These are phyloP conservation scores for Alexandromys fortis DNA, from an alignment of 2,113 vertebrate genomes.

Conservation along the genomic window DNA sequence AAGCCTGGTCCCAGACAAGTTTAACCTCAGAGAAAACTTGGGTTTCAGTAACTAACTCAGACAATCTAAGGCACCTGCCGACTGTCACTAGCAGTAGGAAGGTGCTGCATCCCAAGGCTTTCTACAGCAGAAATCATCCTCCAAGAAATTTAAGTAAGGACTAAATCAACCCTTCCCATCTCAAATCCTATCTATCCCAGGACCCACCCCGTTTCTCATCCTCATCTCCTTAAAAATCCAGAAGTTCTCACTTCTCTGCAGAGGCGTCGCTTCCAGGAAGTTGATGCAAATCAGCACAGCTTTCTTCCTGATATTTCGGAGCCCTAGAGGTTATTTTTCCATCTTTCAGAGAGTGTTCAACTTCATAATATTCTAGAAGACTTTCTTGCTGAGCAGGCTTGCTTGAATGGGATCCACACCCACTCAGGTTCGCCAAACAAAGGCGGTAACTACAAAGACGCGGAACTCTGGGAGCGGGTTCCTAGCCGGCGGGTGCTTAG, in stretches of 20 bases:
- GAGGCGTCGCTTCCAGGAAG: slow-evolving; percentile 21
- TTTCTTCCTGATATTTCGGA: background rate
- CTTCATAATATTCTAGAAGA: background rate
- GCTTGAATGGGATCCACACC: background rate
- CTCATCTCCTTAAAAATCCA: slow-evolving; percentile 57
- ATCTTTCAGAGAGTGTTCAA: slow-evolving; percentile 44
- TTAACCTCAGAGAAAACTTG: slow-evolving; percentile 3
- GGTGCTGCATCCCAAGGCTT: slow-evolving; percentile 66
- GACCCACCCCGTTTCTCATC: slow-evolving; percentile 16
- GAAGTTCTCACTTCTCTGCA: slow-evolving; percentile 63
- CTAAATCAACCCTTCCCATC: background rate
- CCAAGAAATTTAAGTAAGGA: background rate
- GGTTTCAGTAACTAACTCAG: slow-evolving; percentile 41
- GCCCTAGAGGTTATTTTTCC: slow-evolving; percentile 40
- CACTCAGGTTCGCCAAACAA: slow-evolving; percentile 64
- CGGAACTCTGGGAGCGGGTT: background rate
- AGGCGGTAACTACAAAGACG: background rate
- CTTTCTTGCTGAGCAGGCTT: background rate
- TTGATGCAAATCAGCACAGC: background rate
- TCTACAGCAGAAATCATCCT: slow-evolving; percentile 31
- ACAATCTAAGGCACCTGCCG: slow-evolving; percentile 34
- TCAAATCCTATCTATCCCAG: background rate
- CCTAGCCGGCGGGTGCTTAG: slow-evolving; percentile 61
- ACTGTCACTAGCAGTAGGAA: slow-evolving; percentile 77
- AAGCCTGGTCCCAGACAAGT: background rate